Evolutionary conservation across 2,888 invertebrate species (phyloP).

Genomic region (Cenopis cana): DNA sequence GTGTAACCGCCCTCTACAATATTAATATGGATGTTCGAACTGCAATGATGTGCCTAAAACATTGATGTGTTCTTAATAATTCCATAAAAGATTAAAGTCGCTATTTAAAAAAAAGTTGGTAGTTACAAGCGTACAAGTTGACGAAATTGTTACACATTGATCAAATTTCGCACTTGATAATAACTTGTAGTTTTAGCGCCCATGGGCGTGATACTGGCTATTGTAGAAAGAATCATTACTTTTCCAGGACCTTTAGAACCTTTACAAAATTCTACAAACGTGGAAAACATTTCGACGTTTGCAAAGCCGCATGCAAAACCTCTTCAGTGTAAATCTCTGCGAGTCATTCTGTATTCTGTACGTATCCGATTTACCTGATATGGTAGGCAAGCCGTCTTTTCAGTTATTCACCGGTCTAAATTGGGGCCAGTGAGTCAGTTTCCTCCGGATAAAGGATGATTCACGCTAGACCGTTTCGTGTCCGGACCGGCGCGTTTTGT

Average conservation of each 20-base stretch:
- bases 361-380: conserved; percentile 20
- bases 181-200: too few relatives aligned
- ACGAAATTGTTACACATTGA: too few relatives aligned
- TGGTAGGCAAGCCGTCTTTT: conserved; percentile 23
- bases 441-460: conserved; percentile 17
- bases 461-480: too few relatives aligned
- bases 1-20: conserved; percentile 5
- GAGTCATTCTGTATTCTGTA: conserved; percentile 12
- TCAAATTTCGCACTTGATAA: too few relatives aligned
- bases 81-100: too few relatives aligned
- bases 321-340: not conserved
- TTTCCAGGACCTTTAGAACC: not conserved
- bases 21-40: conserved; percentile 9
- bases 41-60: not conserved
- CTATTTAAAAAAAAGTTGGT: too few relatives aligned
- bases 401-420: conserved; percentile 24
- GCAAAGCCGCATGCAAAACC: not conserved
- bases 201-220: not conserved
- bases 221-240: not conserved
- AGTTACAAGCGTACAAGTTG: too few relatives aligned
- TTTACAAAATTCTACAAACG: not conserved
- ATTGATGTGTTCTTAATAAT: too few relatives aligned
- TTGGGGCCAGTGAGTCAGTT: conserved; percentile 2
- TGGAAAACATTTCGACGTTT: not conserved
- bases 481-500: too few relatives aligned